Conservation (phyloP, 2,797 vertebrate species). For the Craterocephalus amniculus region DNA sequence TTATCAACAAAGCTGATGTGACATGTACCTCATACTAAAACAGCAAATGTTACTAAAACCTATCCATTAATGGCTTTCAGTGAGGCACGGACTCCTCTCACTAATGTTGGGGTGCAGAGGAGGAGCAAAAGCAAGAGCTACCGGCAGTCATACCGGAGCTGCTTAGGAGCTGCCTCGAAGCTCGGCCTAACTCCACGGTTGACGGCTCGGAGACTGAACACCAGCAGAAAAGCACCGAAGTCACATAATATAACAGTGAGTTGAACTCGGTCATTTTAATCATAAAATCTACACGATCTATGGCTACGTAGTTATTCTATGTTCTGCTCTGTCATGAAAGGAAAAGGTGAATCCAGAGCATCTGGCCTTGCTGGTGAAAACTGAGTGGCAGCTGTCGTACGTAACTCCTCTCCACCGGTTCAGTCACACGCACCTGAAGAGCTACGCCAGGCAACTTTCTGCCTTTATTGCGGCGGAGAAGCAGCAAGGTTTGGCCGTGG, state of each 20-base stretch:
- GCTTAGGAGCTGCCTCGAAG: constrained; percentile 63
- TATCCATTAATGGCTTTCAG: constrained; percentile 43
- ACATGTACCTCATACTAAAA: neutral
- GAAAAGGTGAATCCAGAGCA: constrained; percentile 76
- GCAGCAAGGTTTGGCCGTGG: constrained; percentile 87
- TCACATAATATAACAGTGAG: constrained; percentile 72
- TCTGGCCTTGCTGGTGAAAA: constrained; percentile 81
- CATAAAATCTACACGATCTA: neutral
- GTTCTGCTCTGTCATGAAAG: constrained; percentile 62
- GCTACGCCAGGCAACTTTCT: constrained; percentile 86
- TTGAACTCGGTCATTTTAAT: neutral
- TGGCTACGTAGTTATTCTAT: neutral
- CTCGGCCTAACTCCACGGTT: constrained; percentile 68
- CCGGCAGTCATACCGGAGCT: constrained; percentile 71
- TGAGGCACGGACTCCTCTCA: constrained; percentile 58
- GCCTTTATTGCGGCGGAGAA: constrained; percentile 87
- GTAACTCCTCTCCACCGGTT: constrained; percentile 92
- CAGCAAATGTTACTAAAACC: neutral
- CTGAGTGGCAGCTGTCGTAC: constrained; percentile 91
- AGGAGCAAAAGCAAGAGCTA: constrained; percentile 73
- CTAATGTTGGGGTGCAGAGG: constrained; percentile 41
- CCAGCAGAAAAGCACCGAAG: constrained; percentile 68
- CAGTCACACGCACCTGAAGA: constrained; percentile 78
- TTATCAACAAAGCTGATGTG: neutral
- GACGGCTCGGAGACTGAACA: constrained; percentile 65